Evolutionary conservation across 2,888 invertebrate genomes (phyloP), one percentile per base, ranked within the genome.

Genomic region (Adineta ricciae): DNA sequence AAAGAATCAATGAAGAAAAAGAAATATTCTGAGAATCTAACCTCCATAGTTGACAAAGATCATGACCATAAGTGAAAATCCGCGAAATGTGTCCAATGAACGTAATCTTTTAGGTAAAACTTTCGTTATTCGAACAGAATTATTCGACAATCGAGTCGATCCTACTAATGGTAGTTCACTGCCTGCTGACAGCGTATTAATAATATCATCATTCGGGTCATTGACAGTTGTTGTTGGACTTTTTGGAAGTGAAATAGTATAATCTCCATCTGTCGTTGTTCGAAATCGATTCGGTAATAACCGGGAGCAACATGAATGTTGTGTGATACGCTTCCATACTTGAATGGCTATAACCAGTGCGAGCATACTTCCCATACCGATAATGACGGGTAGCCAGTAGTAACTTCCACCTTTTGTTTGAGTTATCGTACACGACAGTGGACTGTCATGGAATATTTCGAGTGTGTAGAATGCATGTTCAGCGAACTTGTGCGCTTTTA

Each of bases 1-100:
- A 72, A 72, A 72, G 5, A 73, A 41, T 9, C 36, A 38, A 73
- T 21, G 3, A 27, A 24, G 21, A 52, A 52, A 52, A 64, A 14
- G 16, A 2, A 64, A 32, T 0, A 2, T 21, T n/a, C n/a, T n/a
- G 5, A 46, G 11, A n/a, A 64, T 85, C 4, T 24, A 24, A 64
- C 83, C 83, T 16, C 95, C 94, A 86, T 94, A 94, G 90, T 95
- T 95, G 41, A 95, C 94, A 91, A 95, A 95, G 87, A 95, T 94
- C 95, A 96, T 96, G 27, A 95, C 89, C 38, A 94, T 92, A 14
- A 90, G 86, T 64, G 88, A 88, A 19, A 90, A 83, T 0, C 92
- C 91, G 88, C 89, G 88, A 87, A 90, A 90, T 46, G 89, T 88
- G 87, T 90, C 90, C n/a, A 90, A 87, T 8, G 90, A 72, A 24